These are phyloP conservation scores for Lasiurus borealis DNA, from an alignment of 2,113 vertebrate species.

Conservation along the genomic window DNA sequence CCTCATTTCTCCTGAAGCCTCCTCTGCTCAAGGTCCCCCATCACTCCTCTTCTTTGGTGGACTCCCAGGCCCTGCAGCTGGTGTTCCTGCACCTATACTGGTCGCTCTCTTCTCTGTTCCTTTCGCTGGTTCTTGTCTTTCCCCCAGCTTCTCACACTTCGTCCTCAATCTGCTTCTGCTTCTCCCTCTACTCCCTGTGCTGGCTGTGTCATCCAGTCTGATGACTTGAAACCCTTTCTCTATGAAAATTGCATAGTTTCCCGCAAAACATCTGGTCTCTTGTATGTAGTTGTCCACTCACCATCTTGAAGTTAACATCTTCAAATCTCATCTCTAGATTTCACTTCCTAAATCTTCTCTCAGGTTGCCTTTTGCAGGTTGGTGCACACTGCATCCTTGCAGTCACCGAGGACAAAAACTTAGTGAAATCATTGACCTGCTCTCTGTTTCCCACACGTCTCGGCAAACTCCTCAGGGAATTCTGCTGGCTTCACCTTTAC, in stretches of 20 bases:
- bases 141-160: not conserved
- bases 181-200: not conserved
- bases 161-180: not conserved
- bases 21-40: not conserved
- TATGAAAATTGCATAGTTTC: not conserved
- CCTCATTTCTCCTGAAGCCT: not conserved
- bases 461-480: not conserved
- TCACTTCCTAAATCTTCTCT: not conserved
- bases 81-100: fast-evolving
- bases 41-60: not conserved
- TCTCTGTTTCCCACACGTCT: too few species aligned
- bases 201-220: not conserved
- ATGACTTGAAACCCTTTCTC: not conserved
- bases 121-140: not conserved
- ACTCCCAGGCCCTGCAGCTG: not conserved
- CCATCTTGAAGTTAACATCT: not conserved
- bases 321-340: not conserved
- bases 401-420: not conserved
- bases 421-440: not conserved
- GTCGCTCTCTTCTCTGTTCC: not conserved
- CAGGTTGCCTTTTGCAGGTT: not conserved
- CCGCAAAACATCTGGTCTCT: not conserved
- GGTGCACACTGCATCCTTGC: not conserved
- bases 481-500: not conserved
- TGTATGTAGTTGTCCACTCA: too few species aligned